A percentile compares a stretch with the other conserved stretches of the same genome.
phyloP scores from a whole-genome alignment of 1,140 invertebrate genomes.

The Chelonus insularis region DNA sequence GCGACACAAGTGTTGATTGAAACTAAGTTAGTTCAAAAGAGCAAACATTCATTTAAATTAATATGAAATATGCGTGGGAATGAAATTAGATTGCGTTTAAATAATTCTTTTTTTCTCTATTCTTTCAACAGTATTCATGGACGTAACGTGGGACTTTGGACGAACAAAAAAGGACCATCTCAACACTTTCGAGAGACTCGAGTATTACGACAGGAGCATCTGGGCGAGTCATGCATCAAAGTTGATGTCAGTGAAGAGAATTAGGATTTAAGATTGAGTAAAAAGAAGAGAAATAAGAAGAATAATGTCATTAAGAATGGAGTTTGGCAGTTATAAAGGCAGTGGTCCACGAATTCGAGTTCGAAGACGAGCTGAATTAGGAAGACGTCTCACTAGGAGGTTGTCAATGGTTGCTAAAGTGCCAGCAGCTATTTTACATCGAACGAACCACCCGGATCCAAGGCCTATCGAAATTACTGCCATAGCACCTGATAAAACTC shows the following conservation, averaged over 20 bases:
- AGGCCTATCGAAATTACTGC: constrained; percentile 56
- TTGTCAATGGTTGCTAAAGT: constrained; percentile 60
- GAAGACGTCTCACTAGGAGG: constrained; percentile 57
- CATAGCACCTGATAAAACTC: constrained; percentile 61
- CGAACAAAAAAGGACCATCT: too few relatives aligned
- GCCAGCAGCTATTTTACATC: constrained; percentile 56
- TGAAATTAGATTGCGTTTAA: background rate
- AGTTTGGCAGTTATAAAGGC: constrained; percentile 50
- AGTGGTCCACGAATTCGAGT: constrained; percentile 44
- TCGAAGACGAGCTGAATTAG: constrained; percentile 51
- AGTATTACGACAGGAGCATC: too few relatives aligned
- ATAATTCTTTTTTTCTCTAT: too few relatives aligned
- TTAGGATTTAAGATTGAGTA: background rate
- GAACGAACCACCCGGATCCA: constrained; percentile 44
- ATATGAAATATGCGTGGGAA: too few relatives aligned
- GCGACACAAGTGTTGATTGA: background rate
- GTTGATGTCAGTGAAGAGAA: background rate
- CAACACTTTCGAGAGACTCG: too few relatives aligned
- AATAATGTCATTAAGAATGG: constrained; percentile 43
- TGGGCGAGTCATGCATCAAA: background rate
- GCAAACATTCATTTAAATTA: too few relatives aligned
- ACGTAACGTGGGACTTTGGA: too few relatives aligned
- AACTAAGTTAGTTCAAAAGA: background rate
- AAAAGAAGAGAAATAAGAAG: background rate
- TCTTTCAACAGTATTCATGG: too few relatives aligned